Evolutionary conservation across 1,140 invertebrate species (phyloP).

Genomic region (Drosophila teissieri): DNA sequence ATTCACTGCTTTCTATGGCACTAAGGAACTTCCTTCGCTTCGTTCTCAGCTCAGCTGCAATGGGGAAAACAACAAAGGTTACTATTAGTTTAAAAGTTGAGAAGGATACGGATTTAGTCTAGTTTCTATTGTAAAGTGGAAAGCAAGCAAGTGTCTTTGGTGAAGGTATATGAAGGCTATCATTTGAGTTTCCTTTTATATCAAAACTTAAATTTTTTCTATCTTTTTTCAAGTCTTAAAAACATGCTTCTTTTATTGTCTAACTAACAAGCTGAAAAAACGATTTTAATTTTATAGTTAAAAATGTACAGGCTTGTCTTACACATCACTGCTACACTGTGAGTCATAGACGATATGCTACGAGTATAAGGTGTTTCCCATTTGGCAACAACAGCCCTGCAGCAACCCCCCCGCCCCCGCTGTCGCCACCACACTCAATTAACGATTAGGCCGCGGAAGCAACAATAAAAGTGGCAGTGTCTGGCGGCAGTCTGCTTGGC

Average conservation of each 20-base stretch:
- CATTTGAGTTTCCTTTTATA: too few relatives aligned
- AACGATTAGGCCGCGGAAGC: neutral
- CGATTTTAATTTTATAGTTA: neutral
- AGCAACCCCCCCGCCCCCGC: neutral
- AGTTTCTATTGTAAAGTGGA: neutral
- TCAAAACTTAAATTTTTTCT: too few relatives aligned
- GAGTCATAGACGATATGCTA: neutral
- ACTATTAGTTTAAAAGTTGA: conserved; percentile 19
- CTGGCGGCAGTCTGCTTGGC: conserved; percentile 53
- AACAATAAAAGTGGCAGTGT: conserved; percentile 31
- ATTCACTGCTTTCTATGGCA: conserved; percentile 77
- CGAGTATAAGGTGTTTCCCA: conserved; percentile 24
- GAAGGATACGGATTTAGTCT: conserved; percentile 1
- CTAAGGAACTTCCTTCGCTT: conserved; percentile 72
- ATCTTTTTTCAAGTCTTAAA: neutral
- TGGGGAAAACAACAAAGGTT: conserved; percentile 29
- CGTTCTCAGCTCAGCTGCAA: conserved; percentile 48
- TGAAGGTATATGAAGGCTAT: too few relatives aligned
- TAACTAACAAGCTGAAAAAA: neutral
- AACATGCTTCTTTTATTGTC: neutral
- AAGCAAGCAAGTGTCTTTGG: too few relatives aligned
- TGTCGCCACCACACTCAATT: neutral
- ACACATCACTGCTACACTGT: neutral
- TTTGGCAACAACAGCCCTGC: conserved; percentile 3
- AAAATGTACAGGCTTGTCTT: too few relatives aligned